These are phyloP conservation scores for Setophaga petechia DNA, from an alignment of 2,113 vertebrate genomes.

Conservation along the genomic window DNA sequence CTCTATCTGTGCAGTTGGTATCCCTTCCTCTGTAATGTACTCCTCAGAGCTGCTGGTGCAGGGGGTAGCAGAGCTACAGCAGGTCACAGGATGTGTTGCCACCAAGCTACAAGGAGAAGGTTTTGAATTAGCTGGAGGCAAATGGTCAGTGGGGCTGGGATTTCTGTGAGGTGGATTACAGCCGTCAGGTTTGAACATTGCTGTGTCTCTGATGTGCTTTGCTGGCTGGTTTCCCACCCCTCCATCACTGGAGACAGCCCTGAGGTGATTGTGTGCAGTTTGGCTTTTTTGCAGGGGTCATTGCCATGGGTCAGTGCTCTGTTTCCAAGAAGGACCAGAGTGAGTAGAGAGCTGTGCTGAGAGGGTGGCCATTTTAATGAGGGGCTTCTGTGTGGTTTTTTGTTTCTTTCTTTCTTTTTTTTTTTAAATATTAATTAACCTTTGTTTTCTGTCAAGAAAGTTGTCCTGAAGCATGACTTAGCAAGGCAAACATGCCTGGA, in stretches of 20 bases:
- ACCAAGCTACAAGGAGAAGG: neutral
- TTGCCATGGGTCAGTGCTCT: neutral
- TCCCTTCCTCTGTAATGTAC: neutral
- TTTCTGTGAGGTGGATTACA: neutral
- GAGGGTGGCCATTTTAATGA: constrained; percentile 46
- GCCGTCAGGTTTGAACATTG: neutral
- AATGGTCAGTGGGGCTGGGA: neutral
- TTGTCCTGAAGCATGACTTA: constrained; percentile 45
- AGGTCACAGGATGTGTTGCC: neutral
- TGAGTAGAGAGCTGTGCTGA: neutral
- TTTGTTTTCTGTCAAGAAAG: constrained; percentile 59
- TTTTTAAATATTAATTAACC: constrained; percentile 24
- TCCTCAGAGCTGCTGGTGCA: neutral
- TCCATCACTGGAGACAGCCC: neutral
- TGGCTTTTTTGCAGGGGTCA: neutral
- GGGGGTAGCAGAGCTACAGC: neutral
- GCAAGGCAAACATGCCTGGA: constrained; percentile 39
- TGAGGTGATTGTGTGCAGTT: neutral
- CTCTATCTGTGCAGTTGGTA: neutral
- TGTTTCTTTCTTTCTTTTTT: neutral
- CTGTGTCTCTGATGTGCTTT: neutral
- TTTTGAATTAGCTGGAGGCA: neutral
- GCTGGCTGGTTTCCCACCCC: neutral
- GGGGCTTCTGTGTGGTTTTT: neutral
- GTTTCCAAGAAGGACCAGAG: neutral